These are phyloP conservation scores for Microplitis mediator DNA, from an alignment of 1,140 invertebrate species.

Conservation along the genomic window DNA sequence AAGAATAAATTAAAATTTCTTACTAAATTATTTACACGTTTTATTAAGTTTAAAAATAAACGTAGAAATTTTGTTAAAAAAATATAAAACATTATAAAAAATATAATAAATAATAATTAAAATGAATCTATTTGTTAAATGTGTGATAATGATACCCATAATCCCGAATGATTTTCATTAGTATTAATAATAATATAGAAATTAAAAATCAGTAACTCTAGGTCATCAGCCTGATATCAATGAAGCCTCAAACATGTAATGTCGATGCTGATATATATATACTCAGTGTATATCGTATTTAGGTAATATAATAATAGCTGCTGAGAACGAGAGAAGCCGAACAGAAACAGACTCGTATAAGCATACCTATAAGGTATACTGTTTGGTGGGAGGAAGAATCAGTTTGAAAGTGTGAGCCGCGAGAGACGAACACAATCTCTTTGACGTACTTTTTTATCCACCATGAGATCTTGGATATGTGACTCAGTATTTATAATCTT, in stretches of 20 bases:
- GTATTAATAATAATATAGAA: not conserved
- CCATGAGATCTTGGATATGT: constrained; percentile 34
- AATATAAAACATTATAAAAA: too few species aligned
- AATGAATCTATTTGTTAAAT: too few species aligned
- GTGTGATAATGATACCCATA: not conserved
- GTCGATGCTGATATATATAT: constrained; percentile 38
- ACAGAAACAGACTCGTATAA: constrained; percentile 23
- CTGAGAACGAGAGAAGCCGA: constrained; percentile 11
- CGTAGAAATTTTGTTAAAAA: too few species aligned
- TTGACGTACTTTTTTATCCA: constrained; percentile 24
- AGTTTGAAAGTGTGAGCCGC: constrained; percentile 56
- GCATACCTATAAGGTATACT: constrained; percentile 46
- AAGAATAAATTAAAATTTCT: too few species aligned
- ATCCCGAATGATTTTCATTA: not conserved
- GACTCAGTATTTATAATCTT: constrained; percentile 24
- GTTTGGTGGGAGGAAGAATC: constrained; percentile 44
- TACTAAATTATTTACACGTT: too few species aligned
- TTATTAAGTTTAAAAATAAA: too few species aligned
- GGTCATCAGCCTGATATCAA: constrained; percentile 4
- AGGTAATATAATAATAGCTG: constrained; percentile 23
- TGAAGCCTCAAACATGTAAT: not conserved
- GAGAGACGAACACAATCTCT: constrained; percentile 28
- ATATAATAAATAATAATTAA: too few species aligned
- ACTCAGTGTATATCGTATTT: not conserved
- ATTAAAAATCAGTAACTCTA: not conserved